These are phyloP conservation scores for Ceyx margarethae DNA, from an alignment of 2,113 vertebrate genomes.

Conservation along the genomic window DNA sequence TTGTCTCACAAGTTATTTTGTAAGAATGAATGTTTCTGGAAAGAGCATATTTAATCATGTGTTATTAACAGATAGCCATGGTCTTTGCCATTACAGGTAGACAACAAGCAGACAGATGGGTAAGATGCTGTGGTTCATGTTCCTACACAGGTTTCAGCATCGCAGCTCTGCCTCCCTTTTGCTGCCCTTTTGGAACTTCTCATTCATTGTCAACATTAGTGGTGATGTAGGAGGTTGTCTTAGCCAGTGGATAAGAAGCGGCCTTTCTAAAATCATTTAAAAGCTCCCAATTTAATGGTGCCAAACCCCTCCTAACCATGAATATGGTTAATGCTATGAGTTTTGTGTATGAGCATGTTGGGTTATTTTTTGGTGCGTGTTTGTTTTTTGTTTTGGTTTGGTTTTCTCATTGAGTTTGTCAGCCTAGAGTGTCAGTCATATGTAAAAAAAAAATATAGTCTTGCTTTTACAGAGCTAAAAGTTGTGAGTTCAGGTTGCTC, in stretches of 20 bases:
- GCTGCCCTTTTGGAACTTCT: not conserved
- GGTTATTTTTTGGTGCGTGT: not conserved
- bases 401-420: not conserved
- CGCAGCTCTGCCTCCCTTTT: not conserved
- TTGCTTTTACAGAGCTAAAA: not conserved
- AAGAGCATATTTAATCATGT: not conserved
- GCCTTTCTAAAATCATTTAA: not conserved
- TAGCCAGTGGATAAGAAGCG: not conserved
- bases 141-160: not conserved
- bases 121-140: accelerated
- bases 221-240: accelerated
- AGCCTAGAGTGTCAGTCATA: not conserved
- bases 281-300: not conserved
- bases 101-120: too few species aligned
- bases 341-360: not conserved
- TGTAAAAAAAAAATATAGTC: not conserved
- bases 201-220: not conserved
- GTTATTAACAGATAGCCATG: not conserved
- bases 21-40: not conserved
- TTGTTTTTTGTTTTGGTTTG: not conserved
- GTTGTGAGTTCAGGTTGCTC: not conserved
- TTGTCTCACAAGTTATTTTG: not conserved
- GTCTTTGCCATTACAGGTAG: not conserved
- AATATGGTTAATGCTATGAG: not conserved
- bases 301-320: not conserved